A percentile compares a stretch with the other conserved stretches of the same genome.
phyloP scores from a whole-genome alignment of 2,797 vertebrate genomes.

The Enteromius argenteus region DNA sequence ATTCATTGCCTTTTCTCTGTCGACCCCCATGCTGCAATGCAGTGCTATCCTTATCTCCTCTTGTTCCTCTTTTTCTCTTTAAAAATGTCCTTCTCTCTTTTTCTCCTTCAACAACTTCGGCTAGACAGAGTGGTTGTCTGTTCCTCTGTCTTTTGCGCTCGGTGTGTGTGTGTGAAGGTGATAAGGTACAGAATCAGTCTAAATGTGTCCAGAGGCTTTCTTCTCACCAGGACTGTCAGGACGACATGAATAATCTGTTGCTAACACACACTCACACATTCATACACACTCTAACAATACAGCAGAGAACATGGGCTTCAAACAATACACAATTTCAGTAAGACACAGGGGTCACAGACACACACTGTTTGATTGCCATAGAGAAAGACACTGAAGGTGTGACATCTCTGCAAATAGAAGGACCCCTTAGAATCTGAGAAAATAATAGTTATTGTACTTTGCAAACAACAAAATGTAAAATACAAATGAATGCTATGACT shows the following conservation, averaged over 20 bases:
- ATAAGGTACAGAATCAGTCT: slow-evolving; percentile 63
- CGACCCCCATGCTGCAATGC: slow-evolving; percentile 57
- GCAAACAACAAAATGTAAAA: neutral
- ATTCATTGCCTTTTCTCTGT: slow-evolving; percentile 26
- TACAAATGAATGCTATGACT: neutral
- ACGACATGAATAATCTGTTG: slow-evolving; percentile 48
- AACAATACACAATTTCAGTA: slow-evolving; percentile 8
- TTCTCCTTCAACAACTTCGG: slow-evolving; percentile 59
- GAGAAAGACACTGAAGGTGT: slow-evolving; percentile 2
- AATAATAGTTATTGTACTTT: neutral
- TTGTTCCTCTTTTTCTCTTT: slow-evolving; percentile 55
- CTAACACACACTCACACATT: slow-evolving; percentile 20
- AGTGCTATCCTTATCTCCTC: slow-evolving; percentile 62
- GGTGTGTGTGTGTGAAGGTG: slow-evolving; percentile 54
- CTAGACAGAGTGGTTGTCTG: slow-evolving; percentile 52
- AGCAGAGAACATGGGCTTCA: slow-evolving; percentile 22
- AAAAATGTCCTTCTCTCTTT: slow-evolving; percentile 51
- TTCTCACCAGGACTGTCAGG: slow-evolving; percentile 51
- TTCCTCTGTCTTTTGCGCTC: slow-evolving; percentile 34
- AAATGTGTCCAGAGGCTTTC: slow-evolving; percentile 54
- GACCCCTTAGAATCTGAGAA: neutral
- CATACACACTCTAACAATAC: slow-evolving; percentile 1
- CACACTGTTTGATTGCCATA: neutral
- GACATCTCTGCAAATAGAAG: neutral
- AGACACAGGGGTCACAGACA: neutral